Base-by-base conservation (phyloP, 53 echinoderm and acorn worm species). In the Antedon mediterranea region DNA sequence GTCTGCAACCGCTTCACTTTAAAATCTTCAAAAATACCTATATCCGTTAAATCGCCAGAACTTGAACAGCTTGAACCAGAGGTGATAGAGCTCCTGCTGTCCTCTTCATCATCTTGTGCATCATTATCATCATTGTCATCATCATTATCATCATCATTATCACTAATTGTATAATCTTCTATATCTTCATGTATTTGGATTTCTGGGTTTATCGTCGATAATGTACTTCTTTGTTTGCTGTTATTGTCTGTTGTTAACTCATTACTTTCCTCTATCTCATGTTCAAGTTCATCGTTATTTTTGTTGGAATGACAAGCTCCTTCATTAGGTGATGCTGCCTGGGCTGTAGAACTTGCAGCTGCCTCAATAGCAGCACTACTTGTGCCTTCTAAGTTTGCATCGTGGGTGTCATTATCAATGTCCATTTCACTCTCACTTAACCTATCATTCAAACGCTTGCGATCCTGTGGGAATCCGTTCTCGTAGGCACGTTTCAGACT, bases 401-500 rank as follows among this genome's bases (percentile, higher is more conserved):
- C 76, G 15, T 75, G 76, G 28, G 44, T 34, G n/a, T 44, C 78
- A 0, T 30, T 43, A 13, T 44, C 84, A 34, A 73, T 75, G 18
- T 76, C 80, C 71, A 83, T 79, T 31, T 87, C 90, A 13, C 82
- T 75, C 74, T 85, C 90, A 30, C 87, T 87, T 32, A 43, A 81
- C 31, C 90, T 31, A 71, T 90, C 90, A 41, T 90, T 90, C 32
- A 87, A 77, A 13, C 94, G 76, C 72, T 94, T 94, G 33, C 94
- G 82, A 37, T 91, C 91, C 31, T 82, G 84, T 0, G 84, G 90
- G 34, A 34, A 74, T 28, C 92, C 81, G 57, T 93, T 98, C 74
- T 91, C 90, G 71, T 88, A 91, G 0, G 88, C 89, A 44, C 90
- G 86, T 74, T 98, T 98, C 29, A 89, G 78, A 71, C 87, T 94